A percentile compares a stretch with the other conserved stretches of the same genome.
Conservation (phyloP, 2,797 vertebrate species). For the Sebastiscus tertius region DNA sequence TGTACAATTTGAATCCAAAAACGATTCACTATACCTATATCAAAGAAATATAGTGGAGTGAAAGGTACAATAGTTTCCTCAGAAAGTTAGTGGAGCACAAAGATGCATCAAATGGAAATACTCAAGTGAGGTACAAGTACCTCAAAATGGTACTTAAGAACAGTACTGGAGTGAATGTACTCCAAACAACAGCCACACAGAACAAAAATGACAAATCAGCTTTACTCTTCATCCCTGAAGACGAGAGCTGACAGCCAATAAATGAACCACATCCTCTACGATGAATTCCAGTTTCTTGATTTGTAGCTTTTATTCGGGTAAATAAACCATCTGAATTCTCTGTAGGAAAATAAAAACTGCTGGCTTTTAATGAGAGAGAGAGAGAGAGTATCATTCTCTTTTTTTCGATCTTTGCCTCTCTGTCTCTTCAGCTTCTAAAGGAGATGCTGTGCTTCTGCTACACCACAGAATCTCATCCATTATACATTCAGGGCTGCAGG, state of each 20-base stretch:
- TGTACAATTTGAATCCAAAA: background rate
- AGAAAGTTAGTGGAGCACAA: background rate
- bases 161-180: background rate
- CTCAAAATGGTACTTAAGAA: background rate
- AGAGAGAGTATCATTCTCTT: background rate
- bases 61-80: background rate
- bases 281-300: background rate
- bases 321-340: background rate
- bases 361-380: background rate
- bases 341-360: too few species aligned
- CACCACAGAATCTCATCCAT: slow-evolving; percentile 47
- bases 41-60: background rate
- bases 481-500: slow-evolving; percentile 24
- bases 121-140: background rate
- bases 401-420: background rate
- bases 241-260: background rate
- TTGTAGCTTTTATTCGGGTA: background rate
- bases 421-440: background rate
- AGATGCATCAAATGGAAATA: background rate
- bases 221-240: background rate
- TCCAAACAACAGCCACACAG: background rate
- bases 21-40: background rate
- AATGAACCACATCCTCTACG: too few species aligned
- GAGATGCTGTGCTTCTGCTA: background rate
- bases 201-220: background rate